These are phyloP conservation scores for Trichomalopsis sarcophagae DNA, from an alignment of 1,140 invertebrate species.

Conservation along the genomic window DNA sequence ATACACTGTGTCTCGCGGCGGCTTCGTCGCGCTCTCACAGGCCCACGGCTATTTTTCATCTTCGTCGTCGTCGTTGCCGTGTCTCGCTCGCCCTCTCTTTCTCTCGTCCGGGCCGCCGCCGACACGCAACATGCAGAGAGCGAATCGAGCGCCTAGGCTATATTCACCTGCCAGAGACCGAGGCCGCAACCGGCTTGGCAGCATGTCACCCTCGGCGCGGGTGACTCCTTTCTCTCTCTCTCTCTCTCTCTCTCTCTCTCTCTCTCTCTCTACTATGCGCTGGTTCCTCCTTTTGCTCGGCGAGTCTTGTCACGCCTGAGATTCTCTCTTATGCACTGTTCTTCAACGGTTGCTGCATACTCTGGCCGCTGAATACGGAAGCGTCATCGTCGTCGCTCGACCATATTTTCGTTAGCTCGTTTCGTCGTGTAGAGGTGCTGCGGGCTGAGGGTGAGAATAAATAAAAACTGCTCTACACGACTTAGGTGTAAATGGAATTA, in stretches of 20 bases:
- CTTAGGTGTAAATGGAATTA: not conserved
- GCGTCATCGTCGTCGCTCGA: conserved; percentile 43
- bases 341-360: conserved; percentile 48
- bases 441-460: too few relatives aligned
- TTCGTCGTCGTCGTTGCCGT: not conserved
- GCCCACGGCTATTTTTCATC: conserved; percentile 14
- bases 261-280: conserved; percentile 45
- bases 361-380: conserved; percentile 58
- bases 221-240: conserved; percentile 61
- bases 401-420: conserved; percentile 20
- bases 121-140: conserved; percentile 35
- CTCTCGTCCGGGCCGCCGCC: not conserved
- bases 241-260: not conserved
- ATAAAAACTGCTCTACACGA: not conserved
- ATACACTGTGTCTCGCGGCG: conserved; percentile 11
- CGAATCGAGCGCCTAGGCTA: conserved; percentile 20
- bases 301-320: conserved; percentile 71
- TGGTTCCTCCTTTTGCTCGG: conserved; percentile 67
- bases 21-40: not conserved
- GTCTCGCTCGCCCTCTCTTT: not conserved
- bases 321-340: conserved; percentile 57
- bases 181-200: conserved; percentile 71
- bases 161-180: conserved; percentile 45
- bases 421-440: not conserved
- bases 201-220: conserved; percentile 73